phyloP scores from a whole-genome alignment of 2,113 vertebrate genomes.

The Cebus imitator region DNA sequence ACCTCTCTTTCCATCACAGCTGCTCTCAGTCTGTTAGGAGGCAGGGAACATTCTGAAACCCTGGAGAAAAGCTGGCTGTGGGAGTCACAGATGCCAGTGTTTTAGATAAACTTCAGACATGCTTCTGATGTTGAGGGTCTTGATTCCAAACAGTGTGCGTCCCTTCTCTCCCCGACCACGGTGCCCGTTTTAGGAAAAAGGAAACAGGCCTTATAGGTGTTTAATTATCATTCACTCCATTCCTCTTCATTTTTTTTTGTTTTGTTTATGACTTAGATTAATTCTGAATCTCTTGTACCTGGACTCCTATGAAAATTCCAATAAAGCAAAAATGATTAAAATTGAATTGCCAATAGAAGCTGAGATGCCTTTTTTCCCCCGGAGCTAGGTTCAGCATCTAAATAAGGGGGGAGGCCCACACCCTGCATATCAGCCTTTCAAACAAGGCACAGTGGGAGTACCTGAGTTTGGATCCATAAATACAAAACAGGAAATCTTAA shows the following conservation, averaged over 20 bases:
- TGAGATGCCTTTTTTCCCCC: constrained; percentile 38
- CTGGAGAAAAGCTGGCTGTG: constrained; percentile 7
- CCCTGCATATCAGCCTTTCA: constrained; percentile 43
- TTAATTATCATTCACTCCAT: constrained; percentile 34
- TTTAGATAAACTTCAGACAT: background rate
- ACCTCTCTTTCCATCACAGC: background rate
- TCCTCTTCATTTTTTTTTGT: constrained; percentile 47
- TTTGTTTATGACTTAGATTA: constrained; percentile 79
- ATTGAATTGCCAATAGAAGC: constrained; percentile 69
- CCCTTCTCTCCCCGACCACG: background rate
- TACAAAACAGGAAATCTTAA: constrained; percentile 67
- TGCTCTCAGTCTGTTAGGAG: constrained; percentile 10
- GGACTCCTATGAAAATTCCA: constrained; percentile 76
- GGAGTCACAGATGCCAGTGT: background rate
- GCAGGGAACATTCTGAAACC: constrained; percentile 8
- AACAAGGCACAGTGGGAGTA: constrained; percentile 34
- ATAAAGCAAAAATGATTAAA: constrained; percentile 80
- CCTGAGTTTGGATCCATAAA: constrained; percentile 60
- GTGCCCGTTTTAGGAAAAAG: background rate
- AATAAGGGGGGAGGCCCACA: constrained; percentile 35
- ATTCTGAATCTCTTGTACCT: constrained; percentile 66
- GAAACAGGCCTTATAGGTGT: background rate
- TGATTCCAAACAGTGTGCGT: background rate
- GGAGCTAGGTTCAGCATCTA: constrained; percentile 55
- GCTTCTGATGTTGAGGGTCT: background rate